Evolutionary conservation across 2,113 vertebrate genomes (phyloP).

Genomic region (Pagrus major): DNA sequence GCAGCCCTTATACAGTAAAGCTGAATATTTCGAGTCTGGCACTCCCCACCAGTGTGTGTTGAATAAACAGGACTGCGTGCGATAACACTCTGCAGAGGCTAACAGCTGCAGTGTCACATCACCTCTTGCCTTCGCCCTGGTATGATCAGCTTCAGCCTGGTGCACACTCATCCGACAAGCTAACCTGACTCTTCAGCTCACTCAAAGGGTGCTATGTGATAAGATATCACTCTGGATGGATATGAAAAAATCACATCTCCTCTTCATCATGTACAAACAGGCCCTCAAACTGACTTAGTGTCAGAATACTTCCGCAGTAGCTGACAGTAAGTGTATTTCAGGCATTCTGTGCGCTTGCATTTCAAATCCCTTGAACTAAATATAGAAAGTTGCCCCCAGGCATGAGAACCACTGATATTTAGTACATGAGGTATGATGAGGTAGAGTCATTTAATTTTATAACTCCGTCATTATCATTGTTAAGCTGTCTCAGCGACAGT

Average conservation of each 20-base stretch:
- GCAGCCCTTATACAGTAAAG: constrained; percentile 7
- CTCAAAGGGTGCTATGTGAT: background rate
- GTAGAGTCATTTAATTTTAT: constrained; percentile 46
- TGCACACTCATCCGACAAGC: constrained; percentile 16
- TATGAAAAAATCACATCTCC: background rate
- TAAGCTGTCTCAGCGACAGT: constrained; percentile 61
- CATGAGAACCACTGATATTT: constrained; percentile 60
- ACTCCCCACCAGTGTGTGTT: constrained; percentile 30
- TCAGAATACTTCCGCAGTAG: constrained; percentile 26
- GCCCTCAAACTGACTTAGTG: background rate
- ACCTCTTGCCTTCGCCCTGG: constrained; percentile 14
- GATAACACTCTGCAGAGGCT: constrained; percentile 56
- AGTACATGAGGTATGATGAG: constrained; percentile 43
- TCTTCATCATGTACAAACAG: background rate
- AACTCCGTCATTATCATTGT: constrained; percentile 58
- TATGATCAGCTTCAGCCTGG: constrained; percentile 39
- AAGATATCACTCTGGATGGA: constrained; percentile 1
- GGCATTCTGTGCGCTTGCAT: constrained; percentile 44
- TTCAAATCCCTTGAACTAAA: constrained; percentile 62
- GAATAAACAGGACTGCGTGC: constrained; percentile 60
- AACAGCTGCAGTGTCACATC: constrained; percentile 65
- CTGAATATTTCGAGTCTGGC: constrained; percentile 30
- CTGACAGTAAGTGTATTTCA: constrained; percentile 31
- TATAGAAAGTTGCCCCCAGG: constrained; percentile 49
- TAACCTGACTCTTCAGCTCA: constrained; percentile 13